Conservation (phyloP, 2,888 invertebrate genomes). For the Nomada ferruginata region DNA sequence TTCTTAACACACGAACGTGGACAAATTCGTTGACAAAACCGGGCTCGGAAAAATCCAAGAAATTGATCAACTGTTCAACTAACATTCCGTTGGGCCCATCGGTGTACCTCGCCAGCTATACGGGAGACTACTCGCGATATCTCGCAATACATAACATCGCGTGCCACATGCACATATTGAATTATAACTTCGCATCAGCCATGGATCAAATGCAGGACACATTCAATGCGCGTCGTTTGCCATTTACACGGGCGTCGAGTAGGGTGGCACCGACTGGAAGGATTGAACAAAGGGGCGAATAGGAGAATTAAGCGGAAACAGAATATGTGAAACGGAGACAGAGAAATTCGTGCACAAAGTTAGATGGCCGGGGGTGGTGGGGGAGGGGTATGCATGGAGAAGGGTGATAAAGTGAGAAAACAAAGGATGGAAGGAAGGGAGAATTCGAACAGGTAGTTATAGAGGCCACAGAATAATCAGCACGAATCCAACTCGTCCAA, state of each 20-base stretch:
- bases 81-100: too few relatives aligned
- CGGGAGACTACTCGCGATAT: slow-evolving; percentile 18
- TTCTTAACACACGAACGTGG: too few relatives aligned
- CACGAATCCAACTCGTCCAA: slow-evolving; percentile 60
- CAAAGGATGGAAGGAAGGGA: slow-evolving; percentile 9
- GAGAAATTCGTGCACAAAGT: slow-evolving; percentile 19
- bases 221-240: slow-evolving; percentile 57
- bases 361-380: background rate
- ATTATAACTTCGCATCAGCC: slow-evolving; percentile 59
- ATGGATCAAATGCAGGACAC: slow-evolving; percentile 55
- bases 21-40: too few relatives aligned
- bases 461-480: slow-evolving; percentile 75
- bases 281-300: background rate
- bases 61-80: too few relatives aligned
- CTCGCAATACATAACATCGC: slow-evolving; percentile 26
- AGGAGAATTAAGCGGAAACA: slow-evolving; percentile 15
- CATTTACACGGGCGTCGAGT: slow-evolving; percentile 54
- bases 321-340: slow-evolving; percentile 4
- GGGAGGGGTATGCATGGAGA: background rate
- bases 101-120: background rate
- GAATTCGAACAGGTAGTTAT: slow-evolving; percentile 57
- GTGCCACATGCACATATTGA: slow-evolving; percentile 49
- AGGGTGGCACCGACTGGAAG: background rate
- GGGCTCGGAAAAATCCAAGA: too few relatives aligned
- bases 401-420: background rate